phyloP scores from a whole-genome alignment of 2,113 vertebrate genomes.

The Rhinoptilus africanus region DNA sequence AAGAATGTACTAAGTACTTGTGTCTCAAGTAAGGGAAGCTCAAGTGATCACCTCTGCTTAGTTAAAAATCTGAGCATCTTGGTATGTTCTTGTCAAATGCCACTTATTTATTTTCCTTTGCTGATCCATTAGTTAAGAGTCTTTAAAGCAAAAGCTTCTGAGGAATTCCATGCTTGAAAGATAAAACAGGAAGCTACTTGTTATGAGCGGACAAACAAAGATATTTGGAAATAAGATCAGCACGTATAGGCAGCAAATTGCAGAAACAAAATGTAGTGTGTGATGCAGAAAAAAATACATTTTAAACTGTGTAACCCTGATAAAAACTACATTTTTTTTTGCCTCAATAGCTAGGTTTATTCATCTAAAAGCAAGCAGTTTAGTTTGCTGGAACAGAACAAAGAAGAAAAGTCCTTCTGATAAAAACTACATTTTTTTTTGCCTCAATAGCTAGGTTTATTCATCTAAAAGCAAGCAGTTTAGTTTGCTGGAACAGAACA shows the following conservation, averaged over 20 bases:
- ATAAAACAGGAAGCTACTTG: conserved; percentile 1
- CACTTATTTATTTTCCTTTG: neutral
- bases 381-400: neutral
- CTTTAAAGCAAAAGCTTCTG: neutral
- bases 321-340: neutral
- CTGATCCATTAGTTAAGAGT: neutral
- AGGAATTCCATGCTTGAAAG: conserved; percentile 14
- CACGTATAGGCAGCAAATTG: neutral
- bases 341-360: neutral
- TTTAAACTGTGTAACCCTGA: neutral
- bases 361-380: neutral
- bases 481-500: neutral
- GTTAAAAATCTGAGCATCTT: neutral
- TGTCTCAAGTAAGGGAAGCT: neutral
- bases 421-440: no score
- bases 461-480: neutral
- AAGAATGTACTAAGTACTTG: neutral
- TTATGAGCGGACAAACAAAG: neutral
- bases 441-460: neutral
- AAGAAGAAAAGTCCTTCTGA: neutral
- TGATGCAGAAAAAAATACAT: neutral
- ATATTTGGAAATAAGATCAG: neutral
- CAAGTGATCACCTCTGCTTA: neutral
- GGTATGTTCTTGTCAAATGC: neutral
- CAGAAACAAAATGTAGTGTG: neutral